A percentile compares a stretch with the other conserved stretches of the same genome.
Conservation (phyloP, 2,797 vertebrate genomes). For the Lithobates sylvaticus region DNA sequence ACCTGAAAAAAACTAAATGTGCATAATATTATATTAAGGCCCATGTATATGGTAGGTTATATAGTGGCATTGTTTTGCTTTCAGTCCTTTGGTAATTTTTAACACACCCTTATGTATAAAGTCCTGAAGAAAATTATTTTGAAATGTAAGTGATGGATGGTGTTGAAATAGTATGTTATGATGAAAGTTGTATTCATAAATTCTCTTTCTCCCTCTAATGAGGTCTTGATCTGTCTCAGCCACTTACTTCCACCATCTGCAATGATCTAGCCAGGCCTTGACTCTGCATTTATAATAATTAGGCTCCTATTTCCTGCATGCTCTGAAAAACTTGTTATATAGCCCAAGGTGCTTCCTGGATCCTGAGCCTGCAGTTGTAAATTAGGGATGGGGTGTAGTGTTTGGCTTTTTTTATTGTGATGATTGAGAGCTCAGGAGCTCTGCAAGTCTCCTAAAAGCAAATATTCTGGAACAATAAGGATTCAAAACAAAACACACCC, state of each 20-base stretch:
- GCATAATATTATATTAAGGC: neutral
- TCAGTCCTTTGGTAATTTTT: neutral
- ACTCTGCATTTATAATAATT: slow-evolving; percentile 55
- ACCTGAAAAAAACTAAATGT: neutral
- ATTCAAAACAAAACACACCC: slow-evolving; percentile 30
- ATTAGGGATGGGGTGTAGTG: slow-evolving; percentile 34
- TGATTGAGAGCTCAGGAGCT: slow-evolving; percentile 49
- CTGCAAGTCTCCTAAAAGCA: slow-evolving; percentile 16
- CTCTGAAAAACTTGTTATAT: slow-evolving; percentile 24
- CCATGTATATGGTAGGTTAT: neutral
- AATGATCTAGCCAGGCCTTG: slow-evolving; percentile 23
- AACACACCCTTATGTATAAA: neutral
- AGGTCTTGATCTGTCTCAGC: slow-evolving; percentile 38
- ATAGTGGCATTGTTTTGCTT: neutral
- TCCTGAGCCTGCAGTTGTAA: slow-evolving; percentile 48
- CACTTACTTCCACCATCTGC: slow-evolving; percentile 54
- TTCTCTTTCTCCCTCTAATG: neutral
- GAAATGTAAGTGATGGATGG: neutral
- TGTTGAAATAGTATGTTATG: neutral
- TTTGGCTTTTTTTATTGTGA: slow-evolving; percentile 39
- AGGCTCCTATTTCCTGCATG: slow-evolving; percentile 46
- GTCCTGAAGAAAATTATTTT: neutral
- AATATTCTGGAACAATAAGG: slow-evolving; percentile 46
- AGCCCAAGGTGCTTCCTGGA: slow-evolving; percentile 57
- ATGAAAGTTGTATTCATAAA: slow-evolving; percentile 2